A percentile compares a stretch with the other conserved stretches of the same genome.
phyloP scores from a whole-genome alignment of 2,113 vertebrate species.

The Nipponia nippon region DNA sequence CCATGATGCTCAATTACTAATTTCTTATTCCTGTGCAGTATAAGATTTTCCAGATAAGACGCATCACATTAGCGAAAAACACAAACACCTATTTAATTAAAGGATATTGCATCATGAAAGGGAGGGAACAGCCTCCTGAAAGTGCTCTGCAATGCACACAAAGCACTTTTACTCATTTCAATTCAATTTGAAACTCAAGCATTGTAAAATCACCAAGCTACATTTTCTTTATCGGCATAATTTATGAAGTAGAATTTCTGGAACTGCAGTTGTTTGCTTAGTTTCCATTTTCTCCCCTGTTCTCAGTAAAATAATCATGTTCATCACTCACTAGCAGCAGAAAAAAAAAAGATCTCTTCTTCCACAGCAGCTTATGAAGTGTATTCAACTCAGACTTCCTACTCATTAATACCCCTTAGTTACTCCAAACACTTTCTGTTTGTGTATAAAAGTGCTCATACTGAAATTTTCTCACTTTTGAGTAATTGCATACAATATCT shows the following conservation, averaged over 20 bases:
- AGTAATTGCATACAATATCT: slow-evolving; percentile 22
- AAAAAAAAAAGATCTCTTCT: not conserved
- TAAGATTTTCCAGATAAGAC: not conserved
- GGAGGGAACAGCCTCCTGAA: not conserved
- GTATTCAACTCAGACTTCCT: slow-evolving; percentile 16
- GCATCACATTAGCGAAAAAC: not conserved
- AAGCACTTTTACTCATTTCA: slow-evolving; percentile 22
- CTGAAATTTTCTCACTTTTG: not conserved
- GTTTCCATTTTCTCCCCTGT: slow-evolving; percentile 24
- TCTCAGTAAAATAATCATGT: slow-evolving; percentile 29
- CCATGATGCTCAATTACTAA: not conserved
- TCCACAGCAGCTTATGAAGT: not conserved
- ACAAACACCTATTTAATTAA: slow-evolving; percentile 15
- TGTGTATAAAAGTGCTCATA: not conserved
- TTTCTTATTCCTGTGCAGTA: not conserved
- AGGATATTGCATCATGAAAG: not conserved
- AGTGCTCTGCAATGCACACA: not conserved
- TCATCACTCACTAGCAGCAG: not conserved
- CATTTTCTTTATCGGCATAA: slow-evolving; percentile 47
- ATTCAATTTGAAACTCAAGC: not conserved
- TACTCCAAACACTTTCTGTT: not conserved
- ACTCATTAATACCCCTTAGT: slow-evolving; percentile 8
- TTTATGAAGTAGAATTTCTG: slow-evolving; percentile 56
- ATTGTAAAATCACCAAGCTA: not conserved
- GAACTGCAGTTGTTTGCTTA: slow-evolving; percentile 33